These are phyloP conservation scores for Archips xylosteana DNA, from an alignment of 2,888 invertebrate genomes.

Conservation along the genomic window DNA sequence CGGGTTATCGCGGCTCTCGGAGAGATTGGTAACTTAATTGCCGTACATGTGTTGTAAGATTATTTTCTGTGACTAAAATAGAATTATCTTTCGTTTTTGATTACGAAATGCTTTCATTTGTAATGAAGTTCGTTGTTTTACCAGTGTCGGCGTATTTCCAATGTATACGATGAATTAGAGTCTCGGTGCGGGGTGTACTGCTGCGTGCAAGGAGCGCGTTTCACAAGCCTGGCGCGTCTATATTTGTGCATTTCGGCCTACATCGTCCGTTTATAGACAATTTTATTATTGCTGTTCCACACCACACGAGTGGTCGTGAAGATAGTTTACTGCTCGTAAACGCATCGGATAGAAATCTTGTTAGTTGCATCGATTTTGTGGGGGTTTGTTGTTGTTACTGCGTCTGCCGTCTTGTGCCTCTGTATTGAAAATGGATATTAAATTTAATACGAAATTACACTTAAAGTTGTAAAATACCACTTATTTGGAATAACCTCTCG, in stretches of 20 bases:
- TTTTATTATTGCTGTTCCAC: slow-evolving; percentile 28
- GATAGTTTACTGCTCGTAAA: slow-evolving; percentile 24
- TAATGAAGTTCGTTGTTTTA: not conserved
- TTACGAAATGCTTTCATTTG: not conserved
- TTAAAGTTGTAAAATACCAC: not conserved
- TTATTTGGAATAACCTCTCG: not conserved
- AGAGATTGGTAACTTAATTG: slow-evolving; percentile 31
- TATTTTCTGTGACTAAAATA: not conserved
- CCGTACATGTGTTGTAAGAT: slow-evolving; percentile 2
- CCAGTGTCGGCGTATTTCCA: not conserved
- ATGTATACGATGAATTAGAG: not conserved
- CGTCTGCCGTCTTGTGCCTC: not conserved
- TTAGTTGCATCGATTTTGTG: slow-evolving; percentile 17
- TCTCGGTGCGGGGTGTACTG: not conserved
- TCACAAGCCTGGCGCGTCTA: slow-evolving; percentile 16
- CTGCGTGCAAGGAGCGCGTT: not conserved
- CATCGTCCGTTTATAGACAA: slow-evolving; percentile 40
- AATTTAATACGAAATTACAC: not conserved
- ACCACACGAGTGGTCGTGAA: slow-evolving; percentile 12
- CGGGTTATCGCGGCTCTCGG: slow-evolving; percentile 23
- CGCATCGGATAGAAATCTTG: slow-evolving; percentile 11
- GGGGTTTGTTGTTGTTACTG: not conserved
- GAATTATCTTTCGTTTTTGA: not conserved
- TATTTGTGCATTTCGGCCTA: slow-evolving; percentile 33
- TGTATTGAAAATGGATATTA: slow-evolving; percentile 1